Evolutionary conservation across 2,888 invertebrate genomes (phyloP), one percentile per base, ranked within the genome.

Genomic region (Oligia fasciuncula): DNA sequence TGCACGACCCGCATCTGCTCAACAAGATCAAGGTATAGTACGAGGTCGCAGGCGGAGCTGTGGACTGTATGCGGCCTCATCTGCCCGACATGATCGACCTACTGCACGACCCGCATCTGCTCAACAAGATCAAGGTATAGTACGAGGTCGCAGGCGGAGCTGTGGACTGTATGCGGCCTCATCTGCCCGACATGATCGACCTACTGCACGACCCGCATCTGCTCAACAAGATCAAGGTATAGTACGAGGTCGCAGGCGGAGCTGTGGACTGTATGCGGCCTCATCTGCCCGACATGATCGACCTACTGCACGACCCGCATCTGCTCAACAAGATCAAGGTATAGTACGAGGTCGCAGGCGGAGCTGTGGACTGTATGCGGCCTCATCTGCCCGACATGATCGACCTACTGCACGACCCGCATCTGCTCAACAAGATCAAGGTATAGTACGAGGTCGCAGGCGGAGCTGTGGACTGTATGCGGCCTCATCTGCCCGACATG

Each of bases 311-410:
- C 17, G 99, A 99, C 95, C 98, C 99, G 86, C 99, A 99, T 93
- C 99, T 99, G 1, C 97, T 99, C 77, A 99, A 98, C 90, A 99
- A 99, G 97, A 98, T 99, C 87, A 99, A 99, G 98, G 99, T 99
- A 46, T 46, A 46, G 46, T 11, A 46, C 46, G 97, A 97, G 87
- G 97, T 98, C 84, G 98, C 97, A 80, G 99, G 99, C 2, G 99
- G 98, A 88, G 98, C 99, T 0, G 98, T 99, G 4, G 99, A 99
- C 95, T 99, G 99, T 91, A 98, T 99, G 98, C 97, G 99, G 49
- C 98, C 98, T 79, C 99, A 99, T 94, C 97, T 99, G 77, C 98
- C 98, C 43, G 99, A 99, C 94, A 98, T 99, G 87, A 97, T 99
- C 66, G 99, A 99, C 86, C 99, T 99, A 94, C 97, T 99, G 85